phyloP scores from a whole-genome alignment of 2,797 vertebrate genomes.

The Pangasius djambal region DNA sequence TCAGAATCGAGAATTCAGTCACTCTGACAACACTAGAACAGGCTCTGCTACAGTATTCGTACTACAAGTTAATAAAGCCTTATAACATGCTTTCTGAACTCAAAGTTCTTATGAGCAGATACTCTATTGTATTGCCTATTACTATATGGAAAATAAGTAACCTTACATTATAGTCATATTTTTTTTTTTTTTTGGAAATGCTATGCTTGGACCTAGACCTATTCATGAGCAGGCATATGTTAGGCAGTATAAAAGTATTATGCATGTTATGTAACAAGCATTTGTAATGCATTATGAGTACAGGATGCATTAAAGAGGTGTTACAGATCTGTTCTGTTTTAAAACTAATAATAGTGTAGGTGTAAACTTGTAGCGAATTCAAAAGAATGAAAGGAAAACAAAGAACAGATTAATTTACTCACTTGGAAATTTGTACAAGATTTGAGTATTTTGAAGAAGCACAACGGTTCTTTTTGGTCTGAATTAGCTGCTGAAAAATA shows the following conservation, averaged over 20 bases:
- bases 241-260: neutral
- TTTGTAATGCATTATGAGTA: conserved; percentile 11
- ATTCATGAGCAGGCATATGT: neutral
- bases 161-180: neutral
- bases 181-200: neutral
- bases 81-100: too few relatives aligned
- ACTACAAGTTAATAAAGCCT: neutral
- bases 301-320: conserved; percentile 10
- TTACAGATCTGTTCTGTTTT: neutral
- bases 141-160: neutral
- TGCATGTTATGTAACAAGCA: neutral
- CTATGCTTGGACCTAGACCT: neutral
- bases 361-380: neutral
- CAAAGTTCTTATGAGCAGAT: neutral
- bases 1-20: neutral
- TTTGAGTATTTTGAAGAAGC: conserved; percentile 9
- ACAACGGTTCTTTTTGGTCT: neutral
- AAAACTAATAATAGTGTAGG: neutral
- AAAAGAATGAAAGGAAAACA: neutral
- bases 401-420: neutral
- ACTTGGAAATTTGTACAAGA: neutral
- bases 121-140: neutral
- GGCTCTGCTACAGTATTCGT: neutral
- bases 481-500: neutral
- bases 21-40: neutral